phyloP scores from a whole-genome alignment of 2,797 vertebrate genomes.

The Alectoris magna region DNA sequence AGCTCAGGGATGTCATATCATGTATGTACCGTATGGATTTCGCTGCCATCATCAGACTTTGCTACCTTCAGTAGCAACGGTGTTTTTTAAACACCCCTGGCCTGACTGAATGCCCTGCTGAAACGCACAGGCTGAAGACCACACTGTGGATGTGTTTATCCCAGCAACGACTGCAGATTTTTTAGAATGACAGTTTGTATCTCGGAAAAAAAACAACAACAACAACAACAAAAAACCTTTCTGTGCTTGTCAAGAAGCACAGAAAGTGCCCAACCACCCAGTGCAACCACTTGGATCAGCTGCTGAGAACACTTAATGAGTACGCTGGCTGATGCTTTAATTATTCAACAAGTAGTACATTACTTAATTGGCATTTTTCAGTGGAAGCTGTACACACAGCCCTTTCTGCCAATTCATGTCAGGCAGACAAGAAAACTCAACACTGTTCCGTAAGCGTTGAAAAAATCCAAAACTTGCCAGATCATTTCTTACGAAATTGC shows the following conservation, averaged over 20 bases:
- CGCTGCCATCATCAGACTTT: neutral
- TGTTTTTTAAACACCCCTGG: neutral
- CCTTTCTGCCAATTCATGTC: neutral
- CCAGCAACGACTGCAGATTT: neutral
- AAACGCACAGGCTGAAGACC: neutral
- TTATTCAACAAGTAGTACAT: slow-evolving; percentile 2
- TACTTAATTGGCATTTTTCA: slow-evolving; percentile 30
- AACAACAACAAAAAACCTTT: too few species aligned
- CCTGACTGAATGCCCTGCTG: neutral
- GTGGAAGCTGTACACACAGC: neutral
- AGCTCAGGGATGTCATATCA: neutral
- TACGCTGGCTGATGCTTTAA: neutral
- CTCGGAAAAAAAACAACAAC: neutral
- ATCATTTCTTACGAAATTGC: neutral
- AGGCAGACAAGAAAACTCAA: slow-evolving; percentile 7
- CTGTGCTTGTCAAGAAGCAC: neutral
- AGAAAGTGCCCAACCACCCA: neutral
- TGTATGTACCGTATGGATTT: neutral
- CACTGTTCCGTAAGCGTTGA: neutral
- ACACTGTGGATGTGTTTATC: accelerated
- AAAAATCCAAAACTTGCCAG: slow-evolving; percentile 12
- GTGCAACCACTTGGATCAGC: neutral
- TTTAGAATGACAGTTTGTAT: neutral
- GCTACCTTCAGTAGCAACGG: neutral
- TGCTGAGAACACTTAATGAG: slow-evolving; percentile 16